These are phyloP conservation scores for Cheilosia vernalis DNA, from an alignment of 2,888 invertebrate genomes.

Conservation along the genomic window DNA sequence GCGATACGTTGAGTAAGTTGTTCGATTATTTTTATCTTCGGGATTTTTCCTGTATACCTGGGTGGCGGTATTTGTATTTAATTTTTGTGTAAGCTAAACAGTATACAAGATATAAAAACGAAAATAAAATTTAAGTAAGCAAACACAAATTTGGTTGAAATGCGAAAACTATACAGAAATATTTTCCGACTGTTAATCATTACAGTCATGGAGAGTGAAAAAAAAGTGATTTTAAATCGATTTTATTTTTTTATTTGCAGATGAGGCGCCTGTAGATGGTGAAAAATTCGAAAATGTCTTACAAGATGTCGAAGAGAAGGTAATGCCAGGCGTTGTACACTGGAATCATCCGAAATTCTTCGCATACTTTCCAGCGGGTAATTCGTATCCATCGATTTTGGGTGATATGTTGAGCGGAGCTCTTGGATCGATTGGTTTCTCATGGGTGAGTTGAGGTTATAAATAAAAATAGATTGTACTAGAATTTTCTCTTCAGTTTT, in stretches of 20 bases:
- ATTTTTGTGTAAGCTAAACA: not conserved
- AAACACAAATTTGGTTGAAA: slow-evolving; percentile 26
- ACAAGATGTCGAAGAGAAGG: slow-evolving; percentile 90
- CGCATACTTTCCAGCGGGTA: slow-evolving; percentile 96
- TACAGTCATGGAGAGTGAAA: slow-evolving; percentile 9
- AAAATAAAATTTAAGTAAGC: slow-evolving; percentile 35
- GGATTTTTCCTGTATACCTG: slow-evolving; percentile 15
- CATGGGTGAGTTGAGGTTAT: slow-evolving; percentile 88
- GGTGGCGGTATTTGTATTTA: not conserved
- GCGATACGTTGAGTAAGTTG: not conserved
- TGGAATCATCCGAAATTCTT: slow-evolving; percentile 98
- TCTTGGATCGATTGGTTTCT: slow-evolving; percentile 95
- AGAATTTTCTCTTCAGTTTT: too few species aligned
- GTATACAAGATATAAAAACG: slow-evolving; percentile 10
- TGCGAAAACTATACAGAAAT: not conserved
- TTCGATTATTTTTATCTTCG: slow-evolving; percentile 17
- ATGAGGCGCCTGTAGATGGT: slow-evolving; percentile 88
- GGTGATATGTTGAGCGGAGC: slow-evolving; percentile 95
- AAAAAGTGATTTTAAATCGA: slow-evolving; percentile 3
- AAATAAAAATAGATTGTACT: too few species aligned
- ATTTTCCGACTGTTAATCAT: not conserved
- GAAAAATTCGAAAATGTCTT: slow-evolving; percentile 91
- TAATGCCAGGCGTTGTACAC: slow-evolving; percentile 93
- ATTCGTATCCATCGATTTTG: slow-evolving; percentile 94
- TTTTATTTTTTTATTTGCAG: slow-evolving; percentile 71